These are phyloP conservation scores for Nomada ferruginata DNA, from an alignment of 2,888 invertebrate genomes.

Conservation along the genomic window DNA sequence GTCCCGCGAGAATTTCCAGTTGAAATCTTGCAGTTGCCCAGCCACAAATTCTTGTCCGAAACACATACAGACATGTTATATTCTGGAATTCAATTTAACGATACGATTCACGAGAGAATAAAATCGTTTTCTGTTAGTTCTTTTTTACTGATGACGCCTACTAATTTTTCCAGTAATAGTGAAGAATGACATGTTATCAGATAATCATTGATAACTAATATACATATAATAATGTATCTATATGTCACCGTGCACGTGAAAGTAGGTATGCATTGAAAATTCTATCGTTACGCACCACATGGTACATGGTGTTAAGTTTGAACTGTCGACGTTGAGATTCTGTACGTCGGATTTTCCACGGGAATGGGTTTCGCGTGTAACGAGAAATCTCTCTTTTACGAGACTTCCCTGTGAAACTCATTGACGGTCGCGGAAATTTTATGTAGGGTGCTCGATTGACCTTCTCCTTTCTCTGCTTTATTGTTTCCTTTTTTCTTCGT, in stretches of 20 bases:
- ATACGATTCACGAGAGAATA: conserved; percentile 9
- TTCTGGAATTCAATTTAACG: conserved; percentile 40
- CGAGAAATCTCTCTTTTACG: conserved; percentile 13
- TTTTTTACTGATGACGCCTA: background rate
- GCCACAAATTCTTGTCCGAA: background rate
- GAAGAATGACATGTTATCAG: too few species aligned
- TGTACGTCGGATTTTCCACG: background rate
- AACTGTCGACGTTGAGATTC: background rate
- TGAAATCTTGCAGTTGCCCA: conserved; percentile 21
- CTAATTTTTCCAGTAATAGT: too few species aligned
- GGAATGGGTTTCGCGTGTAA: conserved; percentile 33
- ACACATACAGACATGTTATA: background rate
- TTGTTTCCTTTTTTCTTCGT: background rate
- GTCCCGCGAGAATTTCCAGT: conserved; percentile 45
- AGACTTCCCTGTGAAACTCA: conserved; percentile 2
- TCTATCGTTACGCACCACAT: background rate
- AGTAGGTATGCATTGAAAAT: too few species aligned
- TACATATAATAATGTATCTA: too few species aligned
- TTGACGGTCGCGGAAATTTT: conserved; percentile 1
- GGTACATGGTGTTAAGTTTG: background rate
- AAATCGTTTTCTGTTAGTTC: background rate
- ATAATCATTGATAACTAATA: too few species aligned
- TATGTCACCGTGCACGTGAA: too few species aligned
- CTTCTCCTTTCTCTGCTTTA: background rate
- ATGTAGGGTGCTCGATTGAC: background rate